Evolutionary conservation across 1,140 invertebrate species (phyloP).

Genomic region (Maniola jurtina): DNA sequence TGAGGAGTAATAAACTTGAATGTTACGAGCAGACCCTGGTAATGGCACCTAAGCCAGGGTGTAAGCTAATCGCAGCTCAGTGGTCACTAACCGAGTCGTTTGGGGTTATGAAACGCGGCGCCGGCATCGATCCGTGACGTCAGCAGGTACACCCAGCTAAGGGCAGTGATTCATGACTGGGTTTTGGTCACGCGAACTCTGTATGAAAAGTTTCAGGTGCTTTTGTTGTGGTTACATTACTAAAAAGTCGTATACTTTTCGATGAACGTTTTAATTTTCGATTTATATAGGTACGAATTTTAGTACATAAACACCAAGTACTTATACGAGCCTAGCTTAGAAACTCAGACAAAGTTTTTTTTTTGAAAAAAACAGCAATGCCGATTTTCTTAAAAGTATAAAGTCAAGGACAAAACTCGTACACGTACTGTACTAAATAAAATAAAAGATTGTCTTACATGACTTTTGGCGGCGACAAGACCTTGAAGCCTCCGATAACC

Average conservation of each 20-base stretch:
- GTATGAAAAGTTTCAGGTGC: neutral
- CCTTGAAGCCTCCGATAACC: too few species aligned
- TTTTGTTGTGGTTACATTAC: neutral
- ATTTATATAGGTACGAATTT: too few species aligned
- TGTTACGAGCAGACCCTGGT: neutral
- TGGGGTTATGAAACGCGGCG: conserved; percentile 12
- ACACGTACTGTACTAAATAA: too few species aligned
- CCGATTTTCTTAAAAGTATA: too few species aligned
- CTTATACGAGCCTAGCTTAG: too few species aligned
- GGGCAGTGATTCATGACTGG: conserved; percentile 5
- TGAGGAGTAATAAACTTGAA: neutral
- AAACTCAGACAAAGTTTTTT: too few species aligned
- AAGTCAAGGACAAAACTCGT: too few species aligned
- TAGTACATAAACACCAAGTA: too few species aligned
- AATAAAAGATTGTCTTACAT: too few species aligned
- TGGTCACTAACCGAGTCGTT: conserved; percentile 12
- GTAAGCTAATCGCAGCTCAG: conserved; percentile 9
- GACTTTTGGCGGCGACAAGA: too few species aligned
- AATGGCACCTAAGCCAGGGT: neutral
- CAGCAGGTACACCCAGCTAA: conserved; percentile 5
- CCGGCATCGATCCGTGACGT: conserved; percentile 23
- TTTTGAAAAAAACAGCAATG: too few species aligned
- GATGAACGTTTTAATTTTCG: too few species aligned
- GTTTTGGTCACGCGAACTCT: conserved; percentile 14
- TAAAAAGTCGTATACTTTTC: neutral